Percentiles rank a stretch among this genome's conserved stretches.
These are phyloP conservation scores for Nymphicus hollandicus DNA, from an alignment of 2,113 vertebrate genomes.

Conservation along the genomic window DNA sequence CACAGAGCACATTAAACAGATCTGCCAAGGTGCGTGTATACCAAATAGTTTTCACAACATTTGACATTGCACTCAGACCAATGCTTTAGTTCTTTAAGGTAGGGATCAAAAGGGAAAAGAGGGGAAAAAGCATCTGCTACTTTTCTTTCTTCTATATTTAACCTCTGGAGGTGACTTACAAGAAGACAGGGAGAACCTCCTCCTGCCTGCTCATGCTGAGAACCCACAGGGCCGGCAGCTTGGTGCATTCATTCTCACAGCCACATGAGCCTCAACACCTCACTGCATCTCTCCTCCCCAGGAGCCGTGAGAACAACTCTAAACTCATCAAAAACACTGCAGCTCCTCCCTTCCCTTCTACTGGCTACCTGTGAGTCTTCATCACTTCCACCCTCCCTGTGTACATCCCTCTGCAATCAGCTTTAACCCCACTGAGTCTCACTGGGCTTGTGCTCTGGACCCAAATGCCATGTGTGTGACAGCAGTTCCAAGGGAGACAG, in stretches of 20 bases:
- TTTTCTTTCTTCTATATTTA: not conserved
- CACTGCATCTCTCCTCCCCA: not conserved
- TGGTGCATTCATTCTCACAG: not conserved
- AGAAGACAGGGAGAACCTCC: not conserved
- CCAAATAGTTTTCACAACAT: not conserved
- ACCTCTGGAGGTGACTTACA: not conserved
- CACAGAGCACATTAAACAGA: not conserved
- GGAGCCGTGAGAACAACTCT: not conserved
- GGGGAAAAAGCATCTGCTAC: not conserved
- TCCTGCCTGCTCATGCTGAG: rapidly evolving
- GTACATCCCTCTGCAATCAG: rapidly evolving
- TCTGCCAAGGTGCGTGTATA: not conserved
- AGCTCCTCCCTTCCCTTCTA: not conserved
- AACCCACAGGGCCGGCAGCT: not conserved
- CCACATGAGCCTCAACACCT: not conserved
- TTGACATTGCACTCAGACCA: not conserved
- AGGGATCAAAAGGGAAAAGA: not conserved
- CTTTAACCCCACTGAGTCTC: not conserved
- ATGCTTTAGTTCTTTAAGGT: not conserved
- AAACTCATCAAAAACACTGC: not conserved
- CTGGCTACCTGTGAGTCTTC: not conserved
- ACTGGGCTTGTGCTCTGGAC: not conserved
- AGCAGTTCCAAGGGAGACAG: not conserved
- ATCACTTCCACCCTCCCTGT: not conserved
- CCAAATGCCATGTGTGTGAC: not conserved